phyloP scores from a whole-genome alignment of 2,113 vertebrate species.

The Nibea albiflora region DNA sequence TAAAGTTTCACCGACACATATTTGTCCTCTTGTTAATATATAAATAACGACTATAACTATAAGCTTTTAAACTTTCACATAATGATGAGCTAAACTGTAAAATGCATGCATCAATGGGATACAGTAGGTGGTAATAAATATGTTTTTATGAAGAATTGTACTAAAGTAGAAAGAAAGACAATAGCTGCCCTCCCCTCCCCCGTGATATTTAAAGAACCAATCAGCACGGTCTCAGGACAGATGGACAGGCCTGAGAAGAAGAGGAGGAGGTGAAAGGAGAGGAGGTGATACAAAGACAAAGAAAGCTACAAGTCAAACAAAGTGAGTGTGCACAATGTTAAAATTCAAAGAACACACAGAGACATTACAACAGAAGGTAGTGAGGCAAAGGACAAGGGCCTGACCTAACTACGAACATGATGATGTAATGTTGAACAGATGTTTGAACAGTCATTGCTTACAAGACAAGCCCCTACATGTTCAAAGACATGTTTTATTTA shows the following conservation, averaged over 20 bases:
- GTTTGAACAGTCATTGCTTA: conserved; percentile 10
- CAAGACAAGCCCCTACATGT: conserved; percentile 15
- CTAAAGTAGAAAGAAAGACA: conserved; percentile 26
- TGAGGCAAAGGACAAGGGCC: conserved; percentile 18
- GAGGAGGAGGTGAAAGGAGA: conserved; percentile 27
- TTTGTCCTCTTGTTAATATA: background rate
- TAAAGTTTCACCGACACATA: background rate
- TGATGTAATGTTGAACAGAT: conserved; percentile 56
- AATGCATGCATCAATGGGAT: background rate
- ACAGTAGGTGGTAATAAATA: background rate
- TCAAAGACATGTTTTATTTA: conserved; percentile 42
- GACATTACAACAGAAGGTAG: conserved; percentile 1
- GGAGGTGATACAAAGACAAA: conserved; percentile 33
- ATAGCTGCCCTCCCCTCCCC: conserved; percentile 35
- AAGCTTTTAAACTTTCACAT: background rate
- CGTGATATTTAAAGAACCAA: conserved; percentile 33
- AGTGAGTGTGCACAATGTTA: conserved; percentile 8
- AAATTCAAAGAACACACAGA: conserved; percentile 28
- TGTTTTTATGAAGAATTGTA: background rate
- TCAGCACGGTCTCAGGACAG: conserved; percentile 51
- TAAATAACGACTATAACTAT: background rate
- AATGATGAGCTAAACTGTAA: background rate
- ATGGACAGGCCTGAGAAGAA: conserved; percentile 53
- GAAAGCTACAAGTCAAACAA: conserved; percentile 12
- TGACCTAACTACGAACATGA: conserved; percentile 27